These are phyloP conservation scores for Harmothoe impar DNA, from an alignment of 2,888 invertebrate species.

Conservation along the genomic window DNA sequence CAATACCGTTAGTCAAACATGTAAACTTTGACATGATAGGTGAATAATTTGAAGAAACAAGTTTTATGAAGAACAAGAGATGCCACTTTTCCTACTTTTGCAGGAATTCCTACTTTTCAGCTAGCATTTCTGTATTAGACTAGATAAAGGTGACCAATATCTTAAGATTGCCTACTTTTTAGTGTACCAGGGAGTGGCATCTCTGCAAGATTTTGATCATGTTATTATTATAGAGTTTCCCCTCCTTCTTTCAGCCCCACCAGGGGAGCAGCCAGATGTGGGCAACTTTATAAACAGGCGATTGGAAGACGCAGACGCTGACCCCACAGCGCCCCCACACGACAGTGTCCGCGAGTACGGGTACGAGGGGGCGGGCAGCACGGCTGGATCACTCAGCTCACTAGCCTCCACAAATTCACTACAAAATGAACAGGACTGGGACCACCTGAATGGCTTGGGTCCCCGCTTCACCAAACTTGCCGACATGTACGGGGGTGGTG, in stretches of 20 bases:
- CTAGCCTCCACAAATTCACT: slow-evolving; percentile 92
- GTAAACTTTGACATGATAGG: too few relatives aligned
- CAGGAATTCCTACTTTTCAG: too few relatives aligned
- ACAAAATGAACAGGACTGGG: slow-evolving; percentile 97
- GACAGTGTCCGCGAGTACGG: slow-evolving; percentile 99
- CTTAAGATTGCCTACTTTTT: too few relatives aligned
- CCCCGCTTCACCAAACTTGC: slow-evolving; percentile 98
- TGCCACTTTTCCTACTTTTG: too few relatives aligned
- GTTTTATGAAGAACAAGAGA: too few relatives aligned
- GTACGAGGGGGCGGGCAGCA: slow-evolving; percentile 96
- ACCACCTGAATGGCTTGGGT: slow-evolving; percentile 98
- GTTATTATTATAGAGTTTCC: too few relatives aligned
- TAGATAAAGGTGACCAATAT: too few relatives aligned
- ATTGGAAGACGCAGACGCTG: slow-evolving; percentile 96
- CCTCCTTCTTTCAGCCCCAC: slow-evolving; percentile 62
- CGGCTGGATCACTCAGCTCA: slow-evolving; percentile 97
- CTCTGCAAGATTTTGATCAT: too few relatives aligned
- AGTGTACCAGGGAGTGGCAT: too few relatives aligned
- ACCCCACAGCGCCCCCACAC: slow-evolving; percentile 98
- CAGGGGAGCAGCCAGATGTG: slow-evolving; percentile 85
- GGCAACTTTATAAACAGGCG: slow-evolving; percentile 98
- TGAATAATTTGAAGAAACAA: too few relatives aligned
- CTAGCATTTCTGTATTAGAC: too few relatives aligned
- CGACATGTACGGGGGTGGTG: slow-evolving; percentile 93
- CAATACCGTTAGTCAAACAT: too few relatives aligned